Percentiles rank a stretch among this genome's conserved stretches.
Evolutionary conservation across 2,113 vertebrate species (phyloP).

Genomic region (Poeciliopsis prolifica): DNA sequence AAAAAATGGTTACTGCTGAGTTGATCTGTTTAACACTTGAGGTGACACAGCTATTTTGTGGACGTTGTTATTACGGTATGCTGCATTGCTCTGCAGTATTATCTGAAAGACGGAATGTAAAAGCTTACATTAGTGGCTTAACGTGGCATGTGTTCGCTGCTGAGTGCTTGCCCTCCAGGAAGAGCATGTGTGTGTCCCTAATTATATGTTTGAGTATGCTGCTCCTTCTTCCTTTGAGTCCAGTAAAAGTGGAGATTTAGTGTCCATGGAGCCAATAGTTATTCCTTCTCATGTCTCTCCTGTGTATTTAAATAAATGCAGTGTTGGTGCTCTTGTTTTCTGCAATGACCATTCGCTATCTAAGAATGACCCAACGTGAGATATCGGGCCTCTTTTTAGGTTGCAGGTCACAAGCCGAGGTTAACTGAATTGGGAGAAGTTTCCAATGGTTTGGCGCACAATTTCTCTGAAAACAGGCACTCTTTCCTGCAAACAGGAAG

Average conservation of each 20-base stretch:
- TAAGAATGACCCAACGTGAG: not conserved
- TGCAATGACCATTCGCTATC: not conserved
- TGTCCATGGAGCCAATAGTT: constrained; percentile 45
- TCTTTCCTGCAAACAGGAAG: constrained; percentile 79
- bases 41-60: constrained; percentile 12
- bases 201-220: constrained; percentile 48
- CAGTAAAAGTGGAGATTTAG: constrained; percentile 35
- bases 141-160: constrained; percentile 38
- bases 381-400: not conserved
- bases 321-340: not conserved
- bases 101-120: constrained; percentile 38
- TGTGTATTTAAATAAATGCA: not conserved
- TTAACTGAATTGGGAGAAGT: constrained; percentile 35
- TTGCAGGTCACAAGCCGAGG: constrained; percentile 14
- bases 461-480: constrained; percentile 55
- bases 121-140: constrained; percentile 30
- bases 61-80: not conserved
- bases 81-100: not conserved
- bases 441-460: constrained; percentile 48
- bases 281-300: not conserved
- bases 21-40: constrained; percentile 29
- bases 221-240: constrained; percentile 43
- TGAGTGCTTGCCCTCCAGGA: constrained; percentile 52
- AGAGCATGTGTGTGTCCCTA: constrained; percentile 33
- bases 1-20: constrained; percentile 45